Percentiles rank a stretch among this genome's conserved stretches.
Conservation (phyloP, 2,113 vertebrate genomes). For the Planiliza haematocheilus region DNA sequence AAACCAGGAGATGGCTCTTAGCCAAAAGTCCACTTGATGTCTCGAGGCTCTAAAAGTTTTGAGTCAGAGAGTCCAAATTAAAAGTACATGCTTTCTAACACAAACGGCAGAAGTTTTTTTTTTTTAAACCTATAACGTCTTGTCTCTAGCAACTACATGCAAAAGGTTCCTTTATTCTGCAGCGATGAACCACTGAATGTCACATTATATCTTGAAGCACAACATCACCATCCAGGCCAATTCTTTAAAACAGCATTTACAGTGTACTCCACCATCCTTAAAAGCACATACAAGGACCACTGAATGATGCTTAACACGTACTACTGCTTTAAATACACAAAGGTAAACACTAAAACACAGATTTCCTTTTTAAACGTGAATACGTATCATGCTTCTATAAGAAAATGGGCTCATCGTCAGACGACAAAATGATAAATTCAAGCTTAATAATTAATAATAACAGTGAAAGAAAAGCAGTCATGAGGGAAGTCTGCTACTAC, state of each 20-base stretch:
- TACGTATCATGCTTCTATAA: neutral
- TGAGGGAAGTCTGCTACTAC: constrained; percentile 5
- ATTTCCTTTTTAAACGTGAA: constrained; percentile 26
- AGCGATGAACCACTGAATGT: neutral
- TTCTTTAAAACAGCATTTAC: too few relatives aligned
- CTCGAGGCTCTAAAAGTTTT: neutral
- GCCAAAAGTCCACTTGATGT: too few relatives aligned
- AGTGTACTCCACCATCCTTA: too few relatives aligned
- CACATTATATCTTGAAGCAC: too few relatives aligned
- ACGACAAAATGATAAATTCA: constrained; percentile 30
- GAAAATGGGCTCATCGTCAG: constrained; percentile 26
- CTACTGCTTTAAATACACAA: neutral
- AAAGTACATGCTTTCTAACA: neutral
- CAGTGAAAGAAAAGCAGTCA: constrained; percentile 24
- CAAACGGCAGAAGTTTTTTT: too few relatives aligned
- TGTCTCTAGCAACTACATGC: neutral
- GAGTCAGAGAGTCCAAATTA: neutral
- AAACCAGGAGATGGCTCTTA: too few relatives aligned
- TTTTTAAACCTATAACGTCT: too few relatives aligned
- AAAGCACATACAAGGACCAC: neutral
- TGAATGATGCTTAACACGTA: constrained; percentile 5
- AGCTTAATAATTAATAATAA: constrained; percentile 63
- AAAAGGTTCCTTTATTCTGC: neutral
- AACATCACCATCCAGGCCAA: too few relatives aligned
- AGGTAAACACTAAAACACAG: neutral